Conservation (phyloP, 1,140 invertebrate species). For the Papilio polytes region DNA sequence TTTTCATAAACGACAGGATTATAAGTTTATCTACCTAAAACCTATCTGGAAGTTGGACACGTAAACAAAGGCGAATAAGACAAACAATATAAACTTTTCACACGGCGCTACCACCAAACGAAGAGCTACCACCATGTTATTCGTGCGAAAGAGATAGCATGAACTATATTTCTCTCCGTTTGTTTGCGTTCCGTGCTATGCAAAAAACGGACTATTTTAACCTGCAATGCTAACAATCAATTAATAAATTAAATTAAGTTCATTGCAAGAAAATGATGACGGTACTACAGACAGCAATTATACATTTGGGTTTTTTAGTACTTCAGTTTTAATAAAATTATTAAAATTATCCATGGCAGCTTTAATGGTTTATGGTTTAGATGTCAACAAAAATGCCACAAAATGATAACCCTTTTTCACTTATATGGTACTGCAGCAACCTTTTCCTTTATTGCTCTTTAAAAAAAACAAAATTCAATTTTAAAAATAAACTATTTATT, state of each 20-base stretch:
- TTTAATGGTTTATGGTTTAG: no score
- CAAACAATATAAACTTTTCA: constrained; percentile 64
- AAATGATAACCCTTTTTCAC: background rate
- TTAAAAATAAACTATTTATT: background rate
- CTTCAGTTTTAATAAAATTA: no score
- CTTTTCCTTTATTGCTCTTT: background rate
- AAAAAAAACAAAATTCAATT: background rate
- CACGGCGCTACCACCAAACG: constrained; percentile 57
- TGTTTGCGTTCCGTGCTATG: constrained; percentile 21
- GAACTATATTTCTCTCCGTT: constrained; percentile 42
- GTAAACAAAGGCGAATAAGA: constrained; percentile 80
- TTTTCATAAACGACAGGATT: constrained; percentile 68
- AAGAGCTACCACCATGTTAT: constrained; percentile 55
- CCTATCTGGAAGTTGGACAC: constrained; percentile 69
- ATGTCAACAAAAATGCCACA: background rate
- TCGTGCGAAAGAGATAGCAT: constrained; percentile 59
- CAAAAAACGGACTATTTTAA: background rate
- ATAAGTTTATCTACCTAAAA: constrained; percentile 47
- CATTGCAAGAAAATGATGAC: no score
- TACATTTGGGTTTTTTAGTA: no score
- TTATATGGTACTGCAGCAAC: background rate
- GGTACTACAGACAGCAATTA: no score
- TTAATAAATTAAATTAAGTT: no score
- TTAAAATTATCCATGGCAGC: background rate
- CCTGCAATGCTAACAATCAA: background rate